These are phyloP conservation scores for Clytia hemisphaerica DNA, from an alignment of 30 jellyfish, hydroid and myxozoan genomes.

Conservation along the genomic window DNA sequence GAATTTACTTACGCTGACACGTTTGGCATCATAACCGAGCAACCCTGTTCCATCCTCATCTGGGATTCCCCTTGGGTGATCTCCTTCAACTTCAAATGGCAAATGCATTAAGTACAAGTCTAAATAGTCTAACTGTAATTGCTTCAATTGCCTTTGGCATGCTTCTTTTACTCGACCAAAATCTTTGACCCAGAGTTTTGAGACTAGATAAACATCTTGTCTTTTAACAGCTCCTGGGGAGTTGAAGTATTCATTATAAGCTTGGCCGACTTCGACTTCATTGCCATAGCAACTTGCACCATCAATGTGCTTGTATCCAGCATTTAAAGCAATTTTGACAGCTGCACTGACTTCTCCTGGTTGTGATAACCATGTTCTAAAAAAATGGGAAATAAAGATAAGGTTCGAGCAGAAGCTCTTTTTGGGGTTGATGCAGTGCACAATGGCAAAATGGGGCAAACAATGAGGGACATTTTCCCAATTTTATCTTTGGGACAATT, in stretches of 20 bases:
- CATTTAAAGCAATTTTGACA: constrained; percentile 63
- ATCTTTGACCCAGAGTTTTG: constrained; percentile 71
- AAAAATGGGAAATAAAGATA: not conserved
- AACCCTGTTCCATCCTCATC: not conserved
- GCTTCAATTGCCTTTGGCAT: constrained; percentile 59
- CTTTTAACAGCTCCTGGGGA: constrained; percentile 64
- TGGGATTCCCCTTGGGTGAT: not conserved
- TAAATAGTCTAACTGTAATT: constrained; percentile 77
- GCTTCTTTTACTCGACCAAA: constrained; percentile 53
- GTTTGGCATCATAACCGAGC: constrained; percentile 35
- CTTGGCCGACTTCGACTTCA: constrained; percentile 85
- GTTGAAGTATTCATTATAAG: constrained; percentile 41
- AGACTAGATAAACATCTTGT: constrained; percentile 69
- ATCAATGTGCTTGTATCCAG: constrained; percentile 89
- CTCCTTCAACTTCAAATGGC: constrained; percentile 17
- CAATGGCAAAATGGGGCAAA: no score
- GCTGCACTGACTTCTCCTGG: constrained; percentile 70
- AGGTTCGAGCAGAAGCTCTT: no score
- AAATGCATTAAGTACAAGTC: constrained; percentile 71
- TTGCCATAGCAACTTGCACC: constrained; percentile 76
- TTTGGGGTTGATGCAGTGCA: no score
- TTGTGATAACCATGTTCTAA: constrained; percentile 88
- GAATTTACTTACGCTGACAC: constrained; percentile 8
- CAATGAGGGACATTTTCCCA: no score
- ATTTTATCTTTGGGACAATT: no score